Evolutionary conservation across 2,888 invertebrate species (phyloP), one percentile per base, ranked within the genome.

Genomic region (Hermaeophaga mercurialis): DNA sequence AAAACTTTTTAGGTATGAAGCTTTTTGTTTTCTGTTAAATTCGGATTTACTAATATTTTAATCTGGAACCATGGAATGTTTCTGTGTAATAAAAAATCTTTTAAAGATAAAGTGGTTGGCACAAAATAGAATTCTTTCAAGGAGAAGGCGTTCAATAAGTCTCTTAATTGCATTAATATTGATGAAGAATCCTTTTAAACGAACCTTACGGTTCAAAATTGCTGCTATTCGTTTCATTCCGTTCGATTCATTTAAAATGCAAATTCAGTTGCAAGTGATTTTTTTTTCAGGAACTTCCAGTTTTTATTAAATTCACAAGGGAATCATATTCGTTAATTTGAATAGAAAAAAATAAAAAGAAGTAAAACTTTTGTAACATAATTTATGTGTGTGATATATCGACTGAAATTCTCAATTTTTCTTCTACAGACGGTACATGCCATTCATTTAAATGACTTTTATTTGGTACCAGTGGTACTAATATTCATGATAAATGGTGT

Each of bases 121-220:
- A 12, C 31, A n/a, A 31, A 31, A 31, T 31, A 31, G 31, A 17
- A 36, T 36, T 17, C 17, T n/a, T 45, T 17, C 17, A 18, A 36
- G 15, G 14, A 9, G 14, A 36, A 41, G 39, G 14, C 14, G 7
- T 41, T 19, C 39, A 39, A 39, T 39, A 49, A 28, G 26, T 39
- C 33, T 50, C 31, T 33, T 50, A 43, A 43, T 50, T 33, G 43
- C 43, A 50, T 50, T 50, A 50, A 50, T 50, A 50, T 50, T 50
- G 50, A 50, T 50, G 50, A 24, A 50, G 38, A 49, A 17, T 28
- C 26, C 38, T 39, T 48, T 41, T 43, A 43, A 43, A 43, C 2
- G 43, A 43, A 24, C 26, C 43, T 26, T 1, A 26, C 24, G 7
- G 24, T 43, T 43, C 24, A 15, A 43, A 24, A 47, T 47, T 50